Percentiles rank a stretch among this genome's conserved stretches.
Evolutionary conservation across 1,140 invertebrate genomes (phyloP).

Genomic region (Heliconius congener): DNA sequence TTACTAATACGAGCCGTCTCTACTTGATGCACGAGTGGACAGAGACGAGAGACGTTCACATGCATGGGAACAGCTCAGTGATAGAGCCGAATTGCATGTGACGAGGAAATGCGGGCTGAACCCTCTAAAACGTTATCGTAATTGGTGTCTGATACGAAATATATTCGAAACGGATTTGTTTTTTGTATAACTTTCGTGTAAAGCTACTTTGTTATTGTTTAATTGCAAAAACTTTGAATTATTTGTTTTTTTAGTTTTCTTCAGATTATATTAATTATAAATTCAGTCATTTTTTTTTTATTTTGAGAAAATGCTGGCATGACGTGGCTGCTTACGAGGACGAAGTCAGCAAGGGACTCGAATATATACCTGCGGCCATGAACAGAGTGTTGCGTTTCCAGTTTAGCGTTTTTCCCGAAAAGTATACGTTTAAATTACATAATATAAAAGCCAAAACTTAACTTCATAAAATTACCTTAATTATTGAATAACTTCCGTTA

Average conservation of each 20-base stretch:
- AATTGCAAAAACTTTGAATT: not conserved
- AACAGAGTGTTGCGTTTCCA: too few species aligned
- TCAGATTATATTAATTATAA: too few species aligned
- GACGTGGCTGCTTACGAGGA: too few species aligned
- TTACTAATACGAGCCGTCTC: slow-evolving; percentile 32
- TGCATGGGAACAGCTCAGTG: slow-evolving; percentile 23
- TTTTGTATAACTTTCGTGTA: not conserved
- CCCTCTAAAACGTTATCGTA: slow-evolving; percentile 16
- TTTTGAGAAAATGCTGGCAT: too few species aligned
- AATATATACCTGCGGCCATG: too few species aligned
- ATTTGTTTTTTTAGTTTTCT: not conserved
- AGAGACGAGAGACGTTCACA: slow-evolving; percentile 33
- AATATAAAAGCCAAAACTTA: too few species aligned
- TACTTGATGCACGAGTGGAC: slow-evolving; percentile 27
- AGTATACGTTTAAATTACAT: too few species aligned
- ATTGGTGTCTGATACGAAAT: not conserved
- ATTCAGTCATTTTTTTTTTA: too few species aligned
- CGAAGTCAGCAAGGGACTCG: too few species aligned
- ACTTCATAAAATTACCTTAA: too few species aligned
- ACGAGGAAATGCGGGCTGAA: slow-evolving; percentile 31
- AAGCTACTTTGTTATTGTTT: not conserved
- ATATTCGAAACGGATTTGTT: not conserved
- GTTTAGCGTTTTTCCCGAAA: too few species aligned
- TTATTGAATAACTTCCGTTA: too few species aligned
- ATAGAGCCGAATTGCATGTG: slow-evolving; percentile 29